A percentile compares a stretch with the other conserved stretches of the same genome.
phyloP scores from a whole-genome alignment of 1,140 invertebrate species.

The Dendrolimus kikuchii region DNA sequence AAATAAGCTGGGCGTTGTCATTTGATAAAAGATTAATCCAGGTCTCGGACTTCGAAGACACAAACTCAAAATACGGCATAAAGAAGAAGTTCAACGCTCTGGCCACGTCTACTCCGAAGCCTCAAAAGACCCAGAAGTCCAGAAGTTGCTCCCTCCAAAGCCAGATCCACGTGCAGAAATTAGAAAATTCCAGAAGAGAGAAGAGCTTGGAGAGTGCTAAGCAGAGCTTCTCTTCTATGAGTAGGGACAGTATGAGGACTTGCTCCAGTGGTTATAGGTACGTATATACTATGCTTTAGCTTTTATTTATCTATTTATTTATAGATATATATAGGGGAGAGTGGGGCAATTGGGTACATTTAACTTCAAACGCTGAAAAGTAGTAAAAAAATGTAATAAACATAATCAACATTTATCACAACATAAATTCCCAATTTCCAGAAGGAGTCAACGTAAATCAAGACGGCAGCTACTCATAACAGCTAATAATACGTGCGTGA shows the following conservation, averaged over 20 bases:
- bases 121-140: slow-evolving; percentile 18
- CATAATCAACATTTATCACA: too few species aligned
- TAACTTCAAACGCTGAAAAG: too few species aligned
- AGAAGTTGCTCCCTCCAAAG: slow-evolving; percentile 34
- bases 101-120: slow-evolving; percentile 42
- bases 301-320: slow-evolving; percentile 3
- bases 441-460: too few species aligned
- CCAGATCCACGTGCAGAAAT: slow-evolving; percentile 20
- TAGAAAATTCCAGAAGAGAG: slow-evolving; percentile 15
- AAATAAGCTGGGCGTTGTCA: too few species aligned
- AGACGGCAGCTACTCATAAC: too few species aligned
- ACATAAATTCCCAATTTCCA: too few species aligned
- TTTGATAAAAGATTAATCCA: slow-evolving; percentile 8
- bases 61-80: slow-evolving; percentile 39
- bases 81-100: slow-evolving; percentile 22
- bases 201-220: slow-evolving; percentile 20
- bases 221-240: slow-evolving; percentile 7
- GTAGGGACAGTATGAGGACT: slow-evolving; percentile 24
- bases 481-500: too few species aligned
- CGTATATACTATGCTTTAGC: slow-evolving; percentile 1
- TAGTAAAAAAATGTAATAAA: too few species aligned
- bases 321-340: not conserved
- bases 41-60: slow-evolving; percentile 57
- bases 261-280: slow-evolving; percentile 33
- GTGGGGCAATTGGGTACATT: too few species aligned